phyloP scores from a whole-genome alignment of 2,797 vertebrate genomes.

The Sebastes matsubarae region DNA sequence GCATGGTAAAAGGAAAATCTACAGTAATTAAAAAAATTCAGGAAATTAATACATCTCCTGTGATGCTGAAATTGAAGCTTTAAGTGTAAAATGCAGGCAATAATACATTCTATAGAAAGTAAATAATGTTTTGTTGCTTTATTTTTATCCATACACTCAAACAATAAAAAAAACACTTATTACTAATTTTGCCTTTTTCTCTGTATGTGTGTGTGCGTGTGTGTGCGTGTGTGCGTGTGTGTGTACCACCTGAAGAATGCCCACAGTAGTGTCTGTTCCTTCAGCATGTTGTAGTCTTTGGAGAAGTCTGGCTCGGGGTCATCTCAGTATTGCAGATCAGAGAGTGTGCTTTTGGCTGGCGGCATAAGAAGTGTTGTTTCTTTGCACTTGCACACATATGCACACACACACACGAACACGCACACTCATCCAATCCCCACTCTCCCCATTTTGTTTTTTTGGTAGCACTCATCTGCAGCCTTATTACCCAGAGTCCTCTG shows the following conservation, averaged over 20 bases:
- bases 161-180: neutral
- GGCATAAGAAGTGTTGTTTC: conserved; percentile 28
- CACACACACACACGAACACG: neutral
- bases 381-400: conserved; percentile 3
- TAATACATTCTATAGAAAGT: neutral
- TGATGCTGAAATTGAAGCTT: neutral
- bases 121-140: neutral
- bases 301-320: conserved; percentile 35
- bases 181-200: neutral
- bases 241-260: conserved; percentile 12
- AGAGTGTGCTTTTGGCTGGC: conserved; percentile 39
- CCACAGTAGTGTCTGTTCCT: neutral
- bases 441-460: conserved; percentile 65
- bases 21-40: neutral
- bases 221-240: neutral
- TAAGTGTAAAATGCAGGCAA: neutral
- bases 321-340: conserved; percentile 30
- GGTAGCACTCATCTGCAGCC: conserved; percentile 71
- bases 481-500: conserved; percentile 77
- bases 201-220: neutral
- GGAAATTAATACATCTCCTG: neutral
- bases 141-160: neutral
- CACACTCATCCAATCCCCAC: conserved; percentile 25
- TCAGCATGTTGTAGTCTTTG: conserved; percentile 18
- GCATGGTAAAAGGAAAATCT: neutral